A percentile compares a stretch with the other conserved stretches of the same genome.
phyloP scores from a whole-genome alignment of 2,113 vertebrate species.

The Candoia aspera region DNA sequence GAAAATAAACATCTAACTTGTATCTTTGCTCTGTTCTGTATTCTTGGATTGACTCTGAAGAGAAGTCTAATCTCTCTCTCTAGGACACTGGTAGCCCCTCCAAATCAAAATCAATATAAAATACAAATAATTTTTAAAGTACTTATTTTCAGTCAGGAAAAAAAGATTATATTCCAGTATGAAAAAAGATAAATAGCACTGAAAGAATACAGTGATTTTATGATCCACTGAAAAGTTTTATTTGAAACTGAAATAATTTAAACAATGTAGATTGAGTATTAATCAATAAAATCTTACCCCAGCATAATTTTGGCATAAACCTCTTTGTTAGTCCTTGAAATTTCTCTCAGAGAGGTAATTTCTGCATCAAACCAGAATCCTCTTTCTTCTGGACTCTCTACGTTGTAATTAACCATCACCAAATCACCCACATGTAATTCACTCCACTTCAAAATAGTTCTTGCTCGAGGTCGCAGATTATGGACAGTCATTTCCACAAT shows the following conservation, averaged over 20 bases:
- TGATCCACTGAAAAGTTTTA: slow-evolving; percentile 4
- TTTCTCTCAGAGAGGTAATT: slow-evolving; percentile 85
- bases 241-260: slow-evolving; percentile 35
- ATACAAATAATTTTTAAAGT: neutral
- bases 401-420: slow-evolving; percentile 95
- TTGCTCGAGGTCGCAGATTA: slow-evolving; percentile 88
- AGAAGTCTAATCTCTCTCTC: neutral
- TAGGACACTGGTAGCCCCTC: neutral
- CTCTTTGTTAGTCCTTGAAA: slow-evolving; percentile 96
- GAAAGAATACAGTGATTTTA: slow-evolving; percentile 1
- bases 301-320: slow-evolving; percentile 92
- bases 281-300: slow-evolving; percentile 82
- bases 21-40: neutral
- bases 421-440: slow-evolving; percentile 83
- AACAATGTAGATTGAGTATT: slow-evolving; percentile 29
- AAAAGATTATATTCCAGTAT: neutral
- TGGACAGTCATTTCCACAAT: slow-evolving; percentile 83
- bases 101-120: neutral
- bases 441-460: slow-evolving; percentile 85
- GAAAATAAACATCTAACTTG: too few species aligned
- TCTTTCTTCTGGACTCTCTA: slow-evolving; percentile 92
- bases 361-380: slow-evolving; percentile 98
- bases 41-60: neutral
- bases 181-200: slow-evolving; percentile 23
- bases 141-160: neutral